phyloP scores from a whole-genome alignment of 2,797 vertebrate genomes.

The Ispidina lecontei region DNA sequence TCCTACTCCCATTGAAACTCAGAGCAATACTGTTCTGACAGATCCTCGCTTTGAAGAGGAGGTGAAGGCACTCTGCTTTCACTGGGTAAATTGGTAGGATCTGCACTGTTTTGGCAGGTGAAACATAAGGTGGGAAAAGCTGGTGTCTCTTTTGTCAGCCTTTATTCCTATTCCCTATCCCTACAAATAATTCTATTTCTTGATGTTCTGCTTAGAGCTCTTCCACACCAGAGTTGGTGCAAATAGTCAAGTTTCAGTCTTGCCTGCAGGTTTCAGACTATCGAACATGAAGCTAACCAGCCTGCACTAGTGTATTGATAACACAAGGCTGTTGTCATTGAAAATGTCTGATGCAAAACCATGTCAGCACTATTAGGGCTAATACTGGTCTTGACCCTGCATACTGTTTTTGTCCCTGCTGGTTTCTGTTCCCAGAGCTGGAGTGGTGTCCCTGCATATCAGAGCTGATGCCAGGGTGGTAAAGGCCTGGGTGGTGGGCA shows the following conservation, averaged over 20 bases:
- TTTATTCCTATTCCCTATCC: neutral
- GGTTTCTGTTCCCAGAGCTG: neutral
- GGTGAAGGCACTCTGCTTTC: neutral
- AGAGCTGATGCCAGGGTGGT: neutral
- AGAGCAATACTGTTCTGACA: neutral
- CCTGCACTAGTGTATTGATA: neutral
- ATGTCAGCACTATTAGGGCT: neutral
- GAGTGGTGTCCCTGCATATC: neutral
- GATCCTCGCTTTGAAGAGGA: neutral
- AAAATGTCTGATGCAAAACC: neutral
- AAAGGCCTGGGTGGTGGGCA: neutral
- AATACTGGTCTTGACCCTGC: neutral
- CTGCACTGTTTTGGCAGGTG: neutral
- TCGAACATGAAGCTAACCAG: neutral
- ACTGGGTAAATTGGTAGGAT: neutral
- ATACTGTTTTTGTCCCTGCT: neutral
- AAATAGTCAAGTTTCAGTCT: neutral
- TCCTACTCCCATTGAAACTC: neutral
- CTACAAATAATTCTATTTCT: neutral
- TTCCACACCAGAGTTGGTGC: neutral
- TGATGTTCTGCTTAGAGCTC: neutral
- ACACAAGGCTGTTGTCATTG: neutral
- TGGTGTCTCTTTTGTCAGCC: accelerated
- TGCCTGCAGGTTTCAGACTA: neutral
- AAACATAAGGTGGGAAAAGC: neutral